Base-by-base conservation (phyloP, 2,113 vertebrate species). In the Ictalurus furcatus region DNA sequence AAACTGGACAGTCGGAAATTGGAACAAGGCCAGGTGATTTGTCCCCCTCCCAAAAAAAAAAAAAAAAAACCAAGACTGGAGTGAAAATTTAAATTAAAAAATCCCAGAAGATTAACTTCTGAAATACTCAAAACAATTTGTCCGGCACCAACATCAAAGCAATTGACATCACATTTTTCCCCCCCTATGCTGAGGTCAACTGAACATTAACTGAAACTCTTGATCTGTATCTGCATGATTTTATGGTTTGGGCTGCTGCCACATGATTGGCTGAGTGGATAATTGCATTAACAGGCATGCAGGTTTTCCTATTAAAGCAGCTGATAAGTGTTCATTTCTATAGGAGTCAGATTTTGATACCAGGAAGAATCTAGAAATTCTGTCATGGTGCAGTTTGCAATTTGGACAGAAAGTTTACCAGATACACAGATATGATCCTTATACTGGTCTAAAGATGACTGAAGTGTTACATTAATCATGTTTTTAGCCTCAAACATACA, bases 401-500 rank as follows among this genome's bases (percentile, higher is more conserved):
- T 59, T 34, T 81, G 79, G 23, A 81, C 11, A n/a, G 54, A 82
- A 52, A 4, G 48, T n/a, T 30, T n/a, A 7, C 11, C 48, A 52
- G 25, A 67, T 67, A 67, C 2, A 2, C n/a, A 54, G 5, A 67
- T 14, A 67, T 12, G 9, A 69, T 16, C 6, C 30, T 59, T 30
- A 37, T 61, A 25, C 25, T 12, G 56, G 56, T 21, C n/a, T 19
- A 23, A 37, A 37, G 23, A 34, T 1, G 2, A 59, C n/a, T 23
- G 0, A 54, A 79, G 25, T 16, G 19, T 17, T 11, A 59, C 56
- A 83, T 59, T 0, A 13, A 79, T 40, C 6, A 67, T 28, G 44
- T 0, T 1, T 78, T 76, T 16, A 21, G 9, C 16, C 12, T 2
- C 34, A 80, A n/a, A 94, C 95, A 81, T 78, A 94, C 95, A 79